Conservation (phyloP, 2,888 invertebrate genomes). For the Melolontha melolontha region DNA sequence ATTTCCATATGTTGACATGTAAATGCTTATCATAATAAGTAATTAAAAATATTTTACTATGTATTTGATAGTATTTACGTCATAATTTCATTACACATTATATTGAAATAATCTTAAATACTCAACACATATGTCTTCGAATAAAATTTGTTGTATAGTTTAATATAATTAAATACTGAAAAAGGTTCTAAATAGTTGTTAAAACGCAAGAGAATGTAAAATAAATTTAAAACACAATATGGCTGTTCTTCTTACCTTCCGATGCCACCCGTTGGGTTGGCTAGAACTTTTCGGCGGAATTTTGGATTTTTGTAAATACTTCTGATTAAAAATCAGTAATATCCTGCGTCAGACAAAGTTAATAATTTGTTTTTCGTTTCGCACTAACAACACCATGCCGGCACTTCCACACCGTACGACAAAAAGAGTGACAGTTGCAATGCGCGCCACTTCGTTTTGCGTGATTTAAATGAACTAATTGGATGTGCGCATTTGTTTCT, state of each 20-base stretch:
- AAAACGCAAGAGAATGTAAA: neutral
- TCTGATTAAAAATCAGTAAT: conserved; percentile 61
- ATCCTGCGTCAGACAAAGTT: conserved; percentile 60
- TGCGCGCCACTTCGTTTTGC: conserved; percentile 25
- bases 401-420: conserved; percentile 42
- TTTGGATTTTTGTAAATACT: conserved; percentile 74
- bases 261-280: conserved; percentile 86
- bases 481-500: conserved; percentile 22
- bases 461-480: conserved; percentile 11
- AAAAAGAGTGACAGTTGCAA: conserved; percentile 41
- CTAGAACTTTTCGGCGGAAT: conserved; percentile 84
- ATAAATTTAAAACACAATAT: conserved; percentile 46
- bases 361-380: conserved; percentile 50
- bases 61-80: too few relatives aligned
- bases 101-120: too few relatives aligned
- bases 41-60: too few relatives aligned
- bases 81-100: too few relatives aligned
- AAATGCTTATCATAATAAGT: too few relatives aligned
- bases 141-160: too few relatives aligned
- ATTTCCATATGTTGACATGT: too few relatives aligned
- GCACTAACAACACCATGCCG: conserved; percentile 58
- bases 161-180: too few relatives aligned
- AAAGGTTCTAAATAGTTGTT: neutral
- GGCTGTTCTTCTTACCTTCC: conserved; percentile 69
- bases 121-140: too few relatives aligned